Conservation (phyloP, 1,140 invertebrate genomes). For the Lordiphosa collinella region DNA sequence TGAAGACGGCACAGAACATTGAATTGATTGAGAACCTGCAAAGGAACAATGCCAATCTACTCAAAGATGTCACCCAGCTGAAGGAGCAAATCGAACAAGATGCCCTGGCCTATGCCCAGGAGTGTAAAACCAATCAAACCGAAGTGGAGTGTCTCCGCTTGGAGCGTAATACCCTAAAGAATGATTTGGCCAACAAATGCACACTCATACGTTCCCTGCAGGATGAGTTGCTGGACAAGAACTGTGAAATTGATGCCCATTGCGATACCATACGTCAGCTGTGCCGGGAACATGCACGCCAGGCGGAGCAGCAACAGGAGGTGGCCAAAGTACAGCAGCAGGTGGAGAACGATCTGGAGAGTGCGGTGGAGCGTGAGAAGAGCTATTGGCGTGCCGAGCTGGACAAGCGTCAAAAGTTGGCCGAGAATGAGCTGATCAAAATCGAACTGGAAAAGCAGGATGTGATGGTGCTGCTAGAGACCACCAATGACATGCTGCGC, state of each 20-base stretch:
- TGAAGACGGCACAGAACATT: slow-evolving; percentile 45
- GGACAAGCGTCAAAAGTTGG: slow-evolving; percentile 81
- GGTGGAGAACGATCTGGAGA: slow-evolving; percentile 78
- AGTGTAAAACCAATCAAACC: slow-evolving; percentile 54
- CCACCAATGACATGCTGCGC: slow-evolving; percentile 74
- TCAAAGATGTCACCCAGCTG: slow-evolving; percentile 46
- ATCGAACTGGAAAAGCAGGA: slow-evolving; percentile 81
- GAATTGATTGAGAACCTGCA: slow-evolving; percentile 58
- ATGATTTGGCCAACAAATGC: slow-evolving; percentile 78
- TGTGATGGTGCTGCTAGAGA: slow-evolving; percentile 77
- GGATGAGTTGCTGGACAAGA: slow-evolving; percentile 77
- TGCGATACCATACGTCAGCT: slow-evolving; percentile 70
- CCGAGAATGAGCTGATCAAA: slow-evolving; percentile 81
- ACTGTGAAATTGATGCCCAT: slow-evolving; percentile 72
- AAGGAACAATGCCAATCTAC: slow-evolving; percentile 48
- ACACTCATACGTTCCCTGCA: slow-evolving; percentile 70
- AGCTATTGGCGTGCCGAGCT: slow-evolving; percentile 79
- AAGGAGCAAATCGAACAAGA: slow-evolving; percentile 73
- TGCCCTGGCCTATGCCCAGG: slow-evolving; percentile 66
- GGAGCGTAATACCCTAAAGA: slow-evolving; percentile 77
- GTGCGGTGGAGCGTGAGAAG: slow-evolving; percentile 78
- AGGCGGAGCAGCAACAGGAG: slow-evolving; percentile 77
- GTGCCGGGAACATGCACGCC: slow-evolving; percentile 71
- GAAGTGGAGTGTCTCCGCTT: slow-evolving; percentile 70
- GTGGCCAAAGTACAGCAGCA: slow-evolving; percentile 79